phyloP scores from a whole-genome alignment of 2,113 vertebrate genomes.

The Brachyhypopomus gauderio region DNA sequence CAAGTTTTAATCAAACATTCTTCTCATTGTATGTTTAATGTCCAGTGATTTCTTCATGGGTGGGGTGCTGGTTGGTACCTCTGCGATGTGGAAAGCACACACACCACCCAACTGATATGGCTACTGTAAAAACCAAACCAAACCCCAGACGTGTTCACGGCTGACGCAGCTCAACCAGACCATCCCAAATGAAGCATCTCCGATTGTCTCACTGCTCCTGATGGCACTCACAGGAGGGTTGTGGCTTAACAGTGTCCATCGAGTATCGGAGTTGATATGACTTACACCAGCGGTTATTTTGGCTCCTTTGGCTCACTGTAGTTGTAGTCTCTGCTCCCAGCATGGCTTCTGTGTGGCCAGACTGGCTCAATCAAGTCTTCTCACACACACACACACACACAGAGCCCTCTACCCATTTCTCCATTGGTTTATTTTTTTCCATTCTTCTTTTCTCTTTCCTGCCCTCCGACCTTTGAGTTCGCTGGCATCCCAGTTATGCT shows the following conservation, averaged over 20 bases:
- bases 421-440: not conserved
- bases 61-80: not conserved
- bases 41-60: not conserved
- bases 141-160: not conserved
- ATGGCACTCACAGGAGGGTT: not conserved
- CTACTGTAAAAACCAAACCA: not conserved
- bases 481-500: conserved; percentile 68
- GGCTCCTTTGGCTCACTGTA: not conserved
- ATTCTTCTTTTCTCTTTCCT: not conserved
- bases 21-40: not conserved
- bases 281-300: not conserved
- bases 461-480: not conserved
- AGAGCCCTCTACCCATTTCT: not conserved
- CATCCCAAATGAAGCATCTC: not conserved
- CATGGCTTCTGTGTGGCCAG: too few species aligned
- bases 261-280: not conserved
- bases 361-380: not conserved
- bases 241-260: not conserved
- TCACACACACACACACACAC: not conserved
- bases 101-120: not conserved
- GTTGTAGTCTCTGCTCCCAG: not conserved
- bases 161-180: not conserved
- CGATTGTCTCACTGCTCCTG: not conserved
- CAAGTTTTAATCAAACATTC: conserved; percentile 22
- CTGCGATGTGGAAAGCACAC: not conserved